Percentiles rank a stretch among this genome's conserved stretches.
phyloP scores from a whole-genome alignment of 37 sponge, comb jelly and placozoan genomes.

The Agelas oroides region DNA sequence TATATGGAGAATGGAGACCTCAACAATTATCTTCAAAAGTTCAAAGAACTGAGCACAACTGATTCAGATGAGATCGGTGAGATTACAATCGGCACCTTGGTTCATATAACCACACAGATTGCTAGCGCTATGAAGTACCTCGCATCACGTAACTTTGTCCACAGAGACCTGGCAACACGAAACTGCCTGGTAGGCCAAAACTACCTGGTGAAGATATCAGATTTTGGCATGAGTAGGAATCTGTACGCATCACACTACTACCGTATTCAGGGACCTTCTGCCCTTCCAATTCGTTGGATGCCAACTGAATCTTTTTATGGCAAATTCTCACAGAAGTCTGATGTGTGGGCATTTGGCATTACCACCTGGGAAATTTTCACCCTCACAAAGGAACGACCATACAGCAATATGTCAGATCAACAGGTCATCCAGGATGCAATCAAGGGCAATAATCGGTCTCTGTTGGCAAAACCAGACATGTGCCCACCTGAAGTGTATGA shows the following conservation, averaged over 20 bases:
- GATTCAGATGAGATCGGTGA: background rate
- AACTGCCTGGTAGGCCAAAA: slow-evolving; percentile 82
- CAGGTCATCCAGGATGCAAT: slow-evolving; percentile 73
- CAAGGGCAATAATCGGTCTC: background rate
- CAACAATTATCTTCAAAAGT: slow-evolving; percentile 58
- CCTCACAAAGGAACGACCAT: slow-evolving; percentile 66
- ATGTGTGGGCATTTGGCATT: slow-evolving; percentile 87
- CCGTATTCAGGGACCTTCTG: slow-evolving; percentile 40
- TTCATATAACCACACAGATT: slow-evolving; percentile 60
- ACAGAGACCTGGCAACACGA: slow-evolving; percentile 73
- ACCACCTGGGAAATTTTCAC: slow-evolving; percentile 87
- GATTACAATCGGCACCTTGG: slow-evolving; percentile 16
- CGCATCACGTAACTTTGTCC: slow-evolving; percentile 55
- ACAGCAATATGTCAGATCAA: slow-evolving; percentile 61
- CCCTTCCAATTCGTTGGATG: slow-evolving; percentile 87
- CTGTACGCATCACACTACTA: slow-evolving; percentile 77
- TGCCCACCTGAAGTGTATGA: slow-evolving; percentile 69
- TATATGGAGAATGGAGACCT: slow-evolving; percentile 80
- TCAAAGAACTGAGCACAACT: background rate
- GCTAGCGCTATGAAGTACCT: slow-evolving; percentile 76
- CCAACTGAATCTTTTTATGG: slow-evolving; percentile 86
- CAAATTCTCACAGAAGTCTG: slow-evolving; percentile 82
- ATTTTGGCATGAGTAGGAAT: slow-evolving; percentile 87
- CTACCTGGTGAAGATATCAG: slow-evolving; percentile 72
- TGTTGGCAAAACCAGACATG: slow-evolving; percentile 26